Evolutionary conservation across 2,113 vertebrate species (phyloP).

Genomic region (Sarotherodon lohbergeri): DNA sequence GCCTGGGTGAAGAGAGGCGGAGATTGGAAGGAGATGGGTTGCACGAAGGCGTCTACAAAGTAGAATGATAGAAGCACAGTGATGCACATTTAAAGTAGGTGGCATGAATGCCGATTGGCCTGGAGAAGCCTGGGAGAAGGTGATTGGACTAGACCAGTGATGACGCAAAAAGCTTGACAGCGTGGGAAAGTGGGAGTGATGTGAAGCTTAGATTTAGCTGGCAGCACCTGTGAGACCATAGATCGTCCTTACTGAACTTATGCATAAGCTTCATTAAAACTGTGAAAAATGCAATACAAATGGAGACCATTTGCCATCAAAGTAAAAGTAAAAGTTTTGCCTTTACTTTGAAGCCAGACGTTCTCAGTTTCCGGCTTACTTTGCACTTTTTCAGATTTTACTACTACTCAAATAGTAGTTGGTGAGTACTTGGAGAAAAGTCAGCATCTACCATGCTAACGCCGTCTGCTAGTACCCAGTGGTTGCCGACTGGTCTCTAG

Average conservation of each 20-base stretch:
- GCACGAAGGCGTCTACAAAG: too few species aligned
- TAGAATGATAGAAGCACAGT: background rate
- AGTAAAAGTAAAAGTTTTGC: background rate
- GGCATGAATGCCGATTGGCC: too few species aligned
- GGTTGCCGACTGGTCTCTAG: background rate
- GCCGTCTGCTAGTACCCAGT: background rate
- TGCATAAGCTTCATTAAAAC: rapidly evolving
- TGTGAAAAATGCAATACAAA: background rate
- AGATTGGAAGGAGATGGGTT: too few species aligned
- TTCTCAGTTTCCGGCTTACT: background rate
- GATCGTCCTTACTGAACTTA: background rate
- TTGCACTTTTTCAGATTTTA: background rate
- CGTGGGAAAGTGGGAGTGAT: rapidly evolving
- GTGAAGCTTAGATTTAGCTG: background rate
- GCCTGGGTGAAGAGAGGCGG: too few species aligned
- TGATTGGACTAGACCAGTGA: background rate
- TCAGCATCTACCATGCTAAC: background rate
- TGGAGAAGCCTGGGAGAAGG: too few species aligned
- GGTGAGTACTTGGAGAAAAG: background rate
- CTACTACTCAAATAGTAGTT: rapidly evolving
- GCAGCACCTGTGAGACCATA: background rate
- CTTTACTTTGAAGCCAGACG: background rate
- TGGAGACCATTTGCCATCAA: background rate
- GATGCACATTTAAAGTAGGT: too few species aligned
- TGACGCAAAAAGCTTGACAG: background rate